Evolutionary conservation across 2,113 vertebrate genomes (phyloP).

Genomic region (Spea multiplicata): DNA sequence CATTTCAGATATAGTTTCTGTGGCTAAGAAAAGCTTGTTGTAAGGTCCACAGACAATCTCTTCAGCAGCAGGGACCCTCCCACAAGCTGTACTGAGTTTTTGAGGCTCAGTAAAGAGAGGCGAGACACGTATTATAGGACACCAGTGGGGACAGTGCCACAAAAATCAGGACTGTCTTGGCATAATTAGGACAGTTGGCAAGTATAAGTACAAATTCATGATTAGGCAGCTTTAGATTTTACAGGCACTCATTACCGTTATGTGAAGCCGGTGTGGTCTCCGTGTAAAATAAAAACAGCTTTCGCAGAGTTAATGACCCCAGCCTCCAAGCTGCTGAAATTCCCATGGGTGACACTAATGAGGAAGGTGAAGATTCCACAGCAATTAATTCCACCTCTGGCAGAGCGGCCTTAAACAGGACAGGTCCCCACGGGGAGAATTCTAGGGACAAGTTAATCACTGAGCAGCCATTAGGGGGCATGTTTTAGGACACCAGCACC

Average conservation of each 20-base stretch:
- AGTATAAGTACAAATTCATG: not conserved
- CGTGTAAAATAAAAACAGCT: not conserved
- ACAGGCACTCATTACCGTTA: not conserved
- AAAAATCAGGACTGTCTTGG: too few species aligned
- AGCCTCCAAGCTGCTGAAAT: constrained; percentile 18
- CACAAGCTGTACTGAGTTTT: too few species aligned
- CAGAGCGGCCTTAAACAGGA: constrained; percentile 26
- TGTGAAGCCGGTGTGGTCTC: not conserved
- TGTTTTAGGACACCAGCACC: too few species aligned
- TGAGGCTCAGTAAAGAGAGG: too few species aligned
- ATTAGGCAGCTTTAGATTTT: not conserved
- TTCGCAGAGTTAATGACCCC: constrained; percentile 33
- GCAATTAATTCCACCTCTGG: constrained; percentile 42
- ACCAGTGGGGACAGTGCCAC: too few species aligned
- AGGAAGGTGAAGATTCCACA: constrained; percentile 12
- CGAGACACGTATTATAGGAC: too few species aligned
- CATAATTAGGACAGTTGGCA: too few species aligned
- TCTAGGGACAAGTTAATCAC: constrained; percentile 21
- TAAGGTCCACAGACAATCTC: too few species aligned
- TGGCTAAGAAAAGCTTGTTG: too few species aligned
- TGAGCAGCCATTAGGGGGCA: not conserved
- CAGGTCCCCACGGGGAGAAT: constrained; percentile 18
- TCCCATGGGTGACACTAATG: constrained; percentile 26
- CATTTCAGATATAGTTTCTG: too few species aligned
- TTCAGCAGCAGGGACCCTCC: too few species aligned